Base-by-base conservation (phyloP, 53 echinoderm and acorn worm species). In the Crossaster papposus region DNA sequence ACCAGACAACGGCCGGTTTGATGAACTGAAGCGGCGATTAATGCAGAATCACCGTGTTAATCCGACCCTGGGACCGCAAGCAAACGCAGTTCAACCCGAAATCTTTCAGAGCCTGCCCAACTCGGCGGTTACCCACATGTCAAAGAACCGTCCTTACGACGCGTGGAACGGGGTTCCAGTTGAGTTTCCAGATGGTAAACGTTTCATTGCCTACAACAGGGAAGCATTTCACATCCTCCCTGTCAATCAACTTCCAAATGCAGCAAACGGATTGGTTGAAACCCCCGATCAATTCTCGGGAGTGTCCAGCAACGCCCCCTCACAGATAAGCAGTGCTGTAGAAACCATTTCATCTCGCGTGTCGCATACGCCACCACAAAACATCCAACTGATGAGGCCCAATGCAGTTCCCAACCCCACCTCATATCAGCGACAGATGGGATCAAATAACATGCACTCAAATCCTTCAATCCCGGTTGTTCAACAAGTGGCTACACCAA, bases 111-210 rank as follows among this genome's bases (percentile, higher is more conserved):
- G 54, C 31, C 85, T 31, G 51, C 52, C 85, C 24, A 54, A 73
- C 68, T 65, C 2, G 14, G 20, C 28, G 24, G 12, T 64, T 17
- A 3, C 44, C 44, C 9, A 44, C 44, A 5, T 7, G 9, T 44
- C 81, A 9, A 77, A 34, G 77, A 15, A 15, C 77, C 36, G 11
- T 15, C 36, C 35, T 22, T 34, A 38, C 70, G 50, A 70, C 70
- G 38, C 15, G 72, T 14, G 36, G 2, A 44, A 30, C 79, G 83
- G 83, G 83, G 29, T 83, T 28, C 83, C 83, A 18, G 65, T 83
- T 50, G 83, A 83, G 68, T 83, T 65, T 63, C 81, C 81, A 36
- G 44, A 54, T 29, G 83, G 83, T n/a, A 83, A 70, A 51, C 83
- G 83, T n/a, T 70, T 68, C 50, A 30, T 83, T 28, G 83, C 83